Evolutionary conservation across 2,113 vertebrate genomes (phyloP).

Genomic region (Drymodes brunneopygia): DNA sequence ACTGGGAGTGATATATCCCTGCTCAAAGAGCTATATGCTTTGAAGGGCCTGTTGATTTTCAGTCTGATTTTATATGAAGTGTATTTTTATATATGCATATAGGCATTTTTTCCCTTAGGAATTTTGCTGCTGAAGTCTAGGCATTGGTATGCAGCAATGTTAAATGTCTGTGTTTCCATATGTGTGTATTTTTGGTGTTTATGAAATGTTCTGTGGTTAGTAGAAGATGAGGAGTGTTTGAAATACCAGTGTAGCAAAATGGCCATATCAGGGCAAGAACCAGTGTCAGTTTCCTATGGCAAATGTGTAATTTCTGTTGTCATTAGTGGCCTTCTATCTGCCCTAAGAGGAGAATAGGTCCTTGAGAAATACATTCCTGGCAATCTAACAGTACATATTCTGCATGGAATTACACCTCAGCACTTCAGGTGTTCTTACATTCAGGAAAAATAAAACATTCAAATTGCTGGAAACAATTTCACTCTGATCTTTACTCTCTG

Average conservation of each 20-base stretch:
- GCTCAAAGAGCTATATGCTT: not conserved
- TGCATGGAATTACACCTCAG: not conserved
- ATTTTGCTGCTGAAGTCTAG: not conserved
- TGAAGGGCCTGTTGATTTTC: not conserved
- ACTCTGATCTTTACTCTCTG: not conserved
- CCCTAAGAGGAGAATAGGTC: not conserved
- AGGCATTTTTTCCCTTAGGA: not conserved
- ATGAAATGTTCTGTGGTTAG: not conserved
- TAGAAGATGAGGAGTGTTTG: not conserved
- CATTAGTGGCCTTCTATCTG: not conserved
- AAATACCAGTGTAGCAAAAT: not conserved
- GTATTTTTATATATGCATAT: not conserved
- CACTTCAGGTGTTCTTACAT: not conserved
- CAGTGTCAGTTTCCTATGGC: not conserved
- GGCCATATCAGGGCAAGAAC: not conserved
- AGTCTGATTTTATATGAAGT: not conserved
- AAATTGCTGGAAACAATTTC: conserved; percentile 23
- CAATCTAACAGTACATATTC: not conserved
- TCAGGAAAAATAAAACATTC: not conserved
- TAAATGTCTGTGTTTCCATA: not conserved
- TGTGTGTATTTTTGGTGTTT: not conserved
- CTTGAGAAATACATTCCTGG: not conserved
- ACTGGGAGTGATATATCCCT: not conserved
- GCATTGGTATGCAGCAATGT: not conserved
- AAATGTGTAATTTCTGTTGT: not conserved